phyloP scores from a whole-genome alignment of 2,113 vertebrate species.

The Parus major region DNA sequence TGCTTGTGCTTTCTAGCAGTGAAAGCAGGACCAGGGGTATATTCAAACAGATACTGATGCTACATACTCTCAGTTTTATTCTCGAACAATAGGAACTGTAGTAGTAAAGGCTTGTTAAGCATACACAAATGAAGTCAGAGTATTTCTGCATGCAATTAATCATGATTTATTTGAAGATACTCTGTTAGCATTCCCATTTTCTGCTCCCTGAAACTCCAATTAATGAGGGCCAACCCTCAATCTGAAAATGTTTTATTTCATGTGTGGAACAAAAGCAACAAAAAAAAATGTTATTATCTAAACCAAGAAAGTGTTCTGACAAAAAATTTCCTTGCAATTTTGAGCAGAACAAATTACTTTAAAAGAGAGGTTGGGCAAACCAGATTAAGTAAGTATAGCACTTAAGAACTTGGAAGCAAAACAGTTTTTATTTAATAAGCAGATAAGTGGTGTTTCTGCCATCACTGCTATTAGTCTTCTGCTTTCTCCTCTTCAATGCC shows the following conservation, averaged over 20 bases:
- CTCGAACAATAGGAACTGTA: slow-evolving; percentile 47
- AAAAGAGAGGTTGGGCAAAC: neutral
- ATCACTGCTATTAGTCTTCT: neutral
- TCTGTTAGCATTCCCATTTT: slow-evolving; percentile 58
- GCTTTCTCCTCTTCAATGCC: neutral
- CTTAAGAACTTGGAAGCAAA: neutral
- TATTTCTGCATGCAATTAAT: slow-evolving; percentile 71
- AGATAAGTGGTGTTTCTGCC: slow-evolving; percentile 12
- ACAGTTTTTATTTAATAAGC: slow-evolving; percentile 6
- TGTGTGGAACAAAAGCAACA: neutral
- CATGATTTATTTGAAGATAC: slow-evolving; percentile 66
- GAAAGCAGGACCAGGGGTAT: neutral
- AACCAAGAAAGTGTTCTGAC: slow-evolving; percentile 1
- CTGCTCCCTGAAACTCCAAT: slow-evolving; percentile 62
- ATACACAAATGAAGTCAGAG: slow-evolving; percentile 59
- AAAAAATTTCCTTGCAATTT: neutral
- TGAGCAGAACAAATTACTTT: neutral
- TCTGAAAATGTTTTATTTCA: slow-evolving; percentile 43
- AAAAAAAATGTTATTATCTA: slow-evolving; percentile 1
- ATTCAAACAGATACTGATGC: slow-evolving; percentile 62
- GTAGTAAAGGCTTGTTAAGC: slow-evolving; percentile 54
- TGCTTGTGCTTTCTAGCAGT: neutral
- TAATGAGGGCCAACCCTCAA: slow-evolving; percentile 53
- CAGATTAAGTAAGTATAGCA: slow-evolving; percentile 11
- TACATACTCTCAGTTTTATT: slow-evolving; percentile 62